Conservation (phyloP, 2,888 invertebrate genomes). For the Gordius sp. region DNA sequence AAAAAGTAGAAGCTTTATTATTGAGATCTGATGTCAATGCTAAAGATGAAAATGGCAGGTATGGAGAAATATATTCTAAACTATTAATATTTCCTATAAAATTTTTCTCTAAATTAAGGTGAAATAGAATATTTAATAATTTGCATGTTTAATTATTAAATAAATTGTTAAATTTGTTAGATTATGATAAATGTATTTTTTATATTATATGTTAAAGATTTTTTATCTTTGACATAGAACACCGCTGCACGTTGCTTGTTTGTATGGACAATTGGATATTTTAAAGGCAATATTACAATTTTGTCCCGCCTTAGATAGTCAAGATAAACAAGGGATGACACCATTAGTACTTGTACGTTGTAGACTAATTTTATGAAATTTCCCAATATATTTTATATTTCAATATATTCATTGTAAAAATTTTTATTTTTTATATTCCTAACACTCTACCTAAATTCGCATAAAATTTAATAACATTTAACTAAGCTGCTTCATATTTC, state of each 20-base stretch:
- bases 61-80: background rate
- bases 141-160: background rate
- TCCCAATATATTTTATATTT: too few species aligned
- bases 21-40: background rate
- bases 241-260: background rate
- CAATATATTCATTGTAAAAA: too few species aligned
- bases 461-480: too few species aligned
- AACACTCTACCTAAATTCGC: too few species aligned
- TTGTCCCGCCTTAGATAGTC: background rate
- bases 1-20: conserved; percentile 1
- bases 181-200: conserved; percentile 4
- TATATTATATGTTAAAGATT: background rate
- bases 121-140: background rate
- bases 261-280: background rate
- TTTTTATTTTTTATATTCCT: too few species aligned
- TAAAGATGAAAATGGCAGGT: conserved; percentile 11
- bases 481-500: too few species aligned
- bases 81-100: background rate
- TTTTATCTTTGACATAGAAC: conserved; percentile 3
- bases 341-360: background rate
- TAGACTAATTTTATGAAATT: too few species aligned
- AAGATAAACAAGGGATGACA: conserved; percentile 10
- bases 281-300: conserved; percentile 6
- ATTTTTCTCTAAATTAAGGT: background rate
- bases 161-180: background rate